These are phyloP conservation scores for Coluber constrictor DNA, from an alignment of 2,797 vertebrate genomes.

Conservation along the genomic window DNA sequence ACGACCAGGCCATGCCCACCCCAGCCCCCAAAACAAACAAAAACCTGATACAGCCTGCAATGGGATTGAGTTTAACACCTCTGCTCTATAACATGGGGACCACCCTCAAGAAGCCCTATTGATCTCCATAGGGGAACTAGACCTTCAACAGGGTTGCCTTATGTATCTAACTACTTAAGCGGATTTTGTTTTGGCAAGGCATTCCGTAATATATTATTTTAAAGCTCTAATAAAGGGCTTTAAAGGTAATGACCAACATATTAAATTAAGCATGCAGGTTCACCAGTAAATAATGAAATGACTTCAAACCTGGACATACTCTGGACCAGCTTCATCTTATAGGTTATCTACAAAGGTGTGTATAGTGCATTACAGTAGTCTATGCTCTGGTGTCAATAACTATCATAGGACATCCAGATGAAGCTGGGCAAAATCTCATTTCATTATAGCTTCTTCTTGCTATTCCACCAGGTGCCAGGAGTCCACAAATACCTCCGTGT, in stretches of 20 bases:
- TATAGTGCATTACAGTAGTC: neutral
- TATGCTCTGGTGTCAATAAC: neutral
- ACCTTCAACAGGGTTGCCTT: neutral
- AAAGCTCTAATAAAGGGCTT: neutral
- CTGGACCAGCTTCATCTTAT: neutral
- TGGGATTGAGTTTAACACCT: too few relatives aligned
- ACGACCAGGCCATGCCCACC: too few relatives aligned
- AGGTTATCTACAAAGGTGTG: neutral
- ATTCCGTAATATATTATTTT: neutral
- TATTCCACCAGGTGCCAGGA: neutral
- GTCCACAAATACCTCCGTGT: neutral
- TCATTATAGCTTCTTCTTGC: neutral
- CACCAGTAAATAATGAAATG: neutral
- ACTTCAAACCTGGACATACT: neutral
- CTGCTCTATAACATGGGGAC: neutral
- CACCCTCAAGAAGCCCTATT: neutral
- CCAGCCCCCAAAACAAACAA: too few relatives aligned
- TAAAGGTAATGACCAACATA: neutral
- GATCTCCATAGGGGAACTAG: neutral
- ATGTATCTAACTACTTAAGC: neutral
- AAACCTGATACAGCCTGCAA: too few relatives aligned
- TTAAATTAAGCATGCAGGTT: neutral
- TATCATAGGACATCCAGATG: neutral
- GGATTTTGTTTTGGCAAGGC: neutral
- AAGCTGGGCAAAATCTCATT: neutral